Evolutionary conservation across 2,113 vertebrate species (phyloP).

Genomic region (Diadophis punctatus): DNA sequence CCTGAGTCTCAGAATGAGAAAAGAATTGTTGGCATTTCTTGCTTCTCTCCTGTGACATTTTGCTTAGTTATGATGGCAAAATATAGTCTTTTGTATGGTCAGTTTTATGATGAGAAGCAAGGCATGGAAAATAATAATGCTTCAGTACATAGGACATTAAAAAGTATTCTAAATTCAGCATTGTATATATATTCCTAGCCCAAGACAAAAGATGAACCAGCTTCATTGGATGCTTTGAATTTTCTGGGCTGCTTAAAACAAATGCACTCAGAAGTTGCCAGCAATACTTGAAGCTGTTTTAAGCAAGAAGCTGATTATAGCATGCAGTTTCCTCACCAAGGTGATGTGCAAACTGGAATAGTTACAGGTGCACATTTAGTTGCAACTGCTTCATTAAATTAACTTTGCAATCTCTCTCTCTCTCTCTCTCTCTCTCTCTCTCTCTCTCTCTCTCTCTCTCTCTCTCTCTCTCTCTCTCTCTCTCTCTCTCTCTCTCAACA

Average conservation of each 20-base stretch:
- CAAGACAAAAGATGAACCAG: background rate
- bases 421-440: no score
- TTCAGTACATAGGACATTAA: background rate
- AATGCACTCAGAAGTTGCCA: background rate
- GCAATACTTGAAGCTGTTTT: background rate
- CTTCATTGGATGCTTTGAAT: background rate
- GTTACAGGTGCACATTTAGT: background rate
- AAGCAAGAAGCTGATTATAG: fast-evolving
- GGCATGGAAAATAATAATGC: background rate
- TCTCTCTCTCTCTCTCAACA: no score
- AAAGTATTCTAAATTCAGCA: background rate
- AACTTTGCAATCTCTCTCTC: background rate
- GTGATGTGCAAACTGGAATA: background rate
- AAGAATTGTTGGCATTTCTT: conserved; percentile 20
- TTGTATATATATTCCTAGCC: background rate
- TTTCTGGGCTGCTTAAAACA: background rate
- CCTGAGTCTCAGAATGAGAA: fast-evolving
- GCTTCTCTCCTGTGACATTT: conserved; percentile 7
- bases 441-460: no score
- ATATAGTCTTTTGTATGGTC: background rate
- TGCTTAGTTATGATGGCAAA: conserved; percentile 1
- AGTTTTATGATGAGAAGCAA: conserved; percentile 5
- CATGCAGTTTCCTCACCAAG: background rate
- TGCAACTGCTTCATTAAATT: background rate
- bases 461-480: no score